Conservation (phyloP, 2,888 invertebrate genomes). For the Zeuzera pyrina region DNA sequence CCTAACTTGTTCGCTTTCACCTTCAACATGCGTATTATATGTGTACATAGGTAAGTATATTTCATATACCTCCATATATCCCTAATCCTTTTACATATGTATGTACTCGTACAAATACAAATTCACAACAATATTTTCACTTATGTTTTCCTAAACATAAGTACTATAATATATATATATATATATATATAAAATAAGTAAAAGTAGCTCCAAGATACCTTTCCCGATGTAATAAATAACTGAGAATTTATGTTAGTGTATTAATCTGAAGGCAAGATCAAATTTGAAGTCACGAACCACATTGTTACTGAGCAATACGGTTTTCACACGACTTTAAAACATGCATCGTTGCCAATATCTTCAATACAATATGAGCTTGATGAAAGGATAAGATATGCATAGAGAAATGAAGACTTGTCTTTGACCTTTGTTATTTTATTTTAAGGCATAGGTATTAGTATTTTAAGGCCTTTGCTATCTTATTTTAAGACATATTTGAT, state of each 20-base stretch:
- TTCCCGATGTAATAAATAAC: constrained; percentile 57
- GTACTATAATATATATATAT: constrained; percentile 18
- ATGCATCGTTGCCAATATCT: constrained; percentile 36
- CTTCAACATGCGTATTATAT: too few species aligned
- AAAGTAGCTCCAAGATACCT: constrained; percentile 21
- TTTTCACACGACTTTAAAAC: constrained; percentile 53
- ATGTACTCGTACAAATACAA: too few species aligned
- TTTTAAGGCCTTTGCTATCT: too few species aligned
- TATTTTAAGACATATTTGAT: too few species aligned
- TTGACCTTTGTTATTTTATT: too few species aligned
- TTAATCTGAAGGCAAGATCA: constrained; percentile 60
- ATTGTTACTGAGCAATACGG: constrained; percentile 51
- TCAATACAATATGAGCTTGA: constrained; percentile 45
- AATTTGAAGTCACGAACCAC: constrained; percentile 55
- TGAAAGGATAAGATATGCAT: constrained; percentile 11
- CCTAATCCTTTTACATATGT: too few species aligned
- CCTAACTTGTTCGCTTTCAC: too few species aligned
- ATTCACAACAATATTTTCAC: too few species aligned
- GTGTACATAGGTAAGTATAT: too few species aligned
- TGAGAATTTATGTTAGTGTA: constrained; percentile 59
- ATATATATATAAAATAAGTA: constrained; percentile 21
- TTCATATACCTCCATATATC: too few species aligned
- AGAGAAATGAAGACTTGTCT: constrained; percentile 3
- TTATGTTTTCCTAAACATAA: too few species aligned
- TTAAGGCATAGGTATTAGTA: too few species aligned